Base-by-base conservation (phyloP, 2,888 invertebrate species). In the Archaeoteleia sp. region DNA sequence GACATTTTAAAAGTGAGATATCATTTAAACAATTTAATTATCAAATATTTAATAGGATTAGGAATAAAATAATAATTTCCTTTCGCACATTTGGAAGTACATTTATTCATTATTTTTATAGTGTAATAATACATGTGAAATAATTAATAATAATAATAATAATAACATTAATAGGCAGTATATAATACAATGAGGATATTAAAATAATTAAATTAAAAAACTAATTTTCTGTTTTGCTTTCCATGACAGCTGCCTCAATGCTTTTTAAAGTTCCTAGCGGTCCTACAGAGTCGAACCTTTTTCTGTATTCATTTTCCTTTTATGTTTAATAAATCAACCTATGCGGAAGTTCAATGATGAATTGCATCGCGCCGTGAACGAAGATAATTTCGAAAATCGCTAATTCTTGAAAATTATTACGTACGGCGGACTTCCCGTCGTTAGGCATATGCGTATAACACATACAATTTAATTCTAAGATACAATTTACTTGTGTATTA, bases 201-300 rank as follows among this genome's bases (percentile, higher is more conserved):
- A 81, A 74, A 80, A 76, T 78, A 82, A 82, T 81, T 66, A 68
- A 68, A 78, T 80, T 72, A 75, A 80, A 80, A 77, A 82, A 77
- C 75, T 82, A 82, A 82, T 84, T 81, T 74, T 82, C 77, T 70
- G 78, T 81, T 77, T 78, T 76, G 71, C 60, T 80, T 83, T 78
- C 74, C 78, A 74, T 85, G 85, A 85, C 85, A 85, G 85, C 85
- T 85, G 85, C 85, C 85, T 85, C 85, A 84, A 84, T 84, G 85
- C 85, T 77, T 80, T 78, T 73, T 76, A 76, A 71, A 79, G 45
- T 78, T 78, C 82, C 84, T 84, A 85, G 82, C 83, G 77, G 70
- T 77, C 79, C 81, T 83, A 84, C 84, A 83, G 84, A 85, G 84
- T 81, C 78, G 34, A 67, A 67, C 69, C 48, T 71, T 74, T 46